Percentiles rank a stretch among this genome's conserved stretches.
Conservation (phyloP, 2,797 vertebrate genomes). For the Rhadinocentrus ornatus region DNA sequence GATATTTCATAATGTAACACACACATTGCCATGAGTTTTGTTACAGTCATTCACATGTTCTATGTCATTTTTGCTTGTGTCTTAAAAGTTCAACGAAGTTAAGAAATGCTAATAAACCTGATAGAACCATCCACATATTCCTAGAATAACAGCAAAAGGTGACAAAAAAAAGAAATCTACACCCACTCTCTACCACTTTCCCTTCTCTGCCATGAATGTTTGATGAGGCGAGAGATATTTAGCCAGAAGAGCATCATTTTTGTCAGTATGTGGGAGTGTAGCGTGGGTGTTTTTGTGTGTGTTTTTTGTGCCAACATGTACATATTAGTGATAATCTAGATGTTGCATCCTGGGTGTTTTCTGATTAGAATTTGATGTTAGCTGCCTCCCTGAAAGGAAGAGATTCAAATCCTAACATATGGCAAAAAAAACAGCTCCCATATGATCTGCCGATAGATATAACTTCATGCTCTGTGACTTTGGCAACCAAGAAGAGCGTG, state of each 20-base stretch:
- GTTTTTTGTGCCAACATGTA: conserved; percentile 24
- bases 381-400: conserved; percentile 21
- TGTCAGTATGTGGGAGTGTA: conserved; percentile 30
- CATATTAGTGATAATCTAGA: conserved; percentile 46
- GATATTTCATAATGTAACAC: neutral
- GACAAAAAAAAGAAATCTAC: conserved; percentile 31
- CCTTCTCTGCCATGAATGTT: conserved; percentile 61
- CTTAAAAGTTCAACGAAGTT: conserved; percentile 21
- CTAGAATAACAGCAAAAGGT: conserved; percentile 41
- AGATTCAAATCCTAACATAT: conserved; percentile 22
- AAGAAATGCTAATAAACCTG: conserved; percentile 18
- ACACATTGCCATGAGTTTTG: neutral
- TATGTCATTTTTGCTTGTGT: neutral
- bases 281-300: conserved; percentile 11
- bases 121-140: conserved; percentile 28
- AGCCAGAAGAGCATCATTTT: conserved; percentile 49
- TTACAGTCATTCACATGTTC: neutral
- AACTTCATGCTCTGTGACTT: conserved; percentile 23
- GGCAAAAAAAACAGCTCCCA: conserved; percentile 3
- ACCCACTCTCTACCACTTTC: conserved; percentile 33
- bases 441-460: conserved; percentile 18
- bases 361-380: conserved; percentile 33
- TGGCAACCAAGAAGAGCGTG: conserved; percentile 9
- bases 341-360: conserved; percentile 40
- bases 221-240: conserved; percentile 69